Base-by-base conservation (phyloP, 2,113 vertebrate genomes). In the Tragulus kanchil region DNA sequence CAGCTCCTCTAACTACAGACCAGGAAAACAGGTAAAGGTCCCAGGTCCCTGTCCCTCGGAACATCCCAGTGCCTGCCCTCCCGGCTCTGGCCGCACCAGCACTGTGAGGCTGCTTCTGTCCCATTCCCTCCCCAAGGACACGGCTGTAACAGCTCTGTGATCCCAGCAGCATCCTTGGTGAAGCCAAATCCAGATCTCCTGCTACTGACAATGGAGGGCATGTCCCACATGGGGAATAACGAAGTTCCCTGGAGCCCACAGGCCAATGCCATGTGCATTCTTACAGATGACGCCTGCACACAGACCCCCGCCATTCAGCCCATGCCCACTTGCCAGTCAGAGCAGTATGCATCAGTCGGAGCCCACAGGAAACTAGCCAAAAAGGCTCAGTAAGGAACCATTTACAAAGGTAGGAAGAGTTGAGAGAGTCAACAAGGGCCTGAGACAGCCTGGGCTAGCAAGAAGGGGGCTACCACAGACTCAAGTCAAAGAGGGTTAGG, bases 1-100 rank as follows among this genome's bases (percentile, higher is more conserved):
- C 19, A 25, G 23, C 19, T 90, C 36, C 91, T 84, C 77, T 50
- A 71, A 87, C 89, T 23, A 82, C 12, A 93, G n/a, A 82, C 28
- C 58, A 71, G 81, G 82, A 50, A 90, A 84, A 71, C 64, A 17
- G 6, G 48, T 81, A 78, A 36, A 75, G 65, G 5, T 15, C 25
- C 62, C 21, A 26, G 77, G 58, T 9, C 28, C 42, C 28, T 1
- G 15, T 17, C 6, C 45, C 67, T 62, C 9, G 21, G 93, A 21
- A 73, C 17, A 61, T 36, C 25, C 31, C 6, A 4, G 36, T 6
- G 1, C 26, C 89, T 5, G 1, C 13, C 42, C 17, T 48, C 52
- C 59, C 3, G 9, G 59, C 13, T 19, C 25, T 28, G 58, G 42
- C 14, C 42, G 1, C 2, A 54, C 10, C 16, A 14, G 31, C 21